These are phyloP conservation scores for Phrynocephalus forsythii DNA, from an alignment of 2,797 vertebrate species.

Conservation along the genomic window DNA sequence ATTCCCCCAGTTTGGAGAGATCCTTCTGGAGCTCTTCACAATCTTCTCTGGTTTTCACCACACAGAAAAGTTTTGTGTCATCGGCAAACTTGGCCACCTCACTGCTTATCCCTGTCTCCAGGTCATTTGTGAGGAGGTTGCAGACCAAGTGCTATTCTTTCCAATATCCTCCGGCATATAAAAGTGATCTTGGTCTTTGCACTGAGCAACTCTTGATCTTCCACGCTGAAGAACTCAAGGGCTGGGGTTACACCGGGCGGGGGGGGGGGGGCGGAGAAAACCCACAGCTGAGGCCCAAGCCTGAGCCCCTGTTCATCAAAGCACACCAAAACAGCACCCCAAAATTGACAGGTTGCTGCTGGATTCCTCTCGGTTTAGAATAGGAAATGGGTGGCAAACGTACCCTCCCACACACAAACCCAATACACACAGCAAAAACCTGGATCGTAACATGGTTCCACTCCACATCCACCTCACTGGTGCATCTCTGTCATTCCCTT, in stretches of 20 bases:
- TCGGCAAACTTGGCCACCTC: no score
- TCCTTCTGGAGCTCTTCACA: no score
- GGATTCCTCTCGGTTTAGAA: neutral
- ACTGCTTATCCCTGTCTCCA: no score
- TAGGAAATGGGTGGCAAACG: neutral
- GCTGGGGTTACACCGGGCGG: neutral
- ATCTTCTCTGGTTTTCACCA: no score
- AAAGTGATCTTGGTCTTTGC: neutral
- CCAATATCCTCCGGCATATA: neutral
- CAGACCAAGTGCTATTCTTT: neutral
- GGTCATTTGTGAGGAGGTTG: no score
- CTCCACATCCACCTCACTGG: neutral
- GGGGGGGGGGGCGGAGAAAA: neutral
- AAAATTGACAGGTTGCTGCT: neutral
- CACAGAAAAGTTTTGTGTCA: no score
- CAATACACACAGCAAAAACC: neutral
- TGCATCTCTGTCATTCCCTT: neutral
- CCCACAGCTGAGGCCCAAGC: neutral
- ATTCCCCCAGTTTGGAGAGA: no score
- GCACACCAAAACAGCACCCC: neutral
- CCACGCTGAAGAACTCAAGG: neutral
- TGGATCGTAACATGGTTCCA: neutral
- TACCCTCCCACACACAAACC: no score
- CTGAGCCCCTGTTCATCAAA: neutral
- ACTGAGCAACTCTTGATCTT: neutral